Base-by-base conservation (phyloP, 2,113 vertebrate species). In the Centropus unirufus region DNA sequence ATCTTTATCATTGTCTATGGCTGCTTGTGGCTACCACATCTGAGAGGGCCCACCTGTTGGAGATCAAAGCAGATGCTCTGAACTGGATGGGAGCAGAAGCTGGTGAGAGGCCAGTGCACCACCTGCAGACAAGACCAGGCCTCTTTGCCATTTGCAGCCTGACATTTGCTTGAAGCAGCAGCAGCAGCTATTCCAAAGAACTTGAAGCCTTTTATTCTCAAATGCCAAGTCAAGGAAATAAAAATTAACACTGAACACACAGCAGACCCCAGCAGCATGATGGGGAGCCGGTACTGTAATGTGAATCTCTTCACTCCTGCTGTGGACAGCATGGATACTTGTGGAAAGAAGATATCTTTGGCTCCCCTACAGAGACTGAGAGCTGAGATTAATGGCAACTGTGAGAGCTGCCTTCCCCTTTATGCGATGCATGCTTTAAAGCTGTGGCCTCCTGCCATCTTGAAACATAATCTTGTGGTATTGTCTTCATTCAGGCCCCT, bases 371-470 rank as follows among this genome's bases (percentile, higher is more conserved):
- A 93, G 95, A 96, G 93, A 93, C 78, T 7, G 11, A 78, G 88
- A 54, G 77, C 92, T 91, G 83, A 97, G 92, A 95, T 96, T 93
- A 93, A 92, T 55, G 62, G 94, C 92, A 96, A 95, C 93, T 95
- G 80, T 18, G 74, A 84, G 81, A 83, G 89, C 88, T 95, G 95
- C 85, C 64, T 75, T 81, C 69, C 73, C 69, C 90, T 94, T 95
- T 79, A 91, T 90, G 69, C 5, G 49, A 89, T 21, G 80, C 88
- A 42, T 90, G 90, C 95, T 62, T 96, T 87, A 84, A 66, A 93
- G 92, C 69, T 29, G 66, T 97, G 95, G 95, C 95, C 88, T 97
- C 83, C 92, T 96, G 93, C 94, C 95, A 95, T 94, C 95, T 95
- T 26, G 93, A 97, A 97, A 97, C 77, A 89, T 54, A 82, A 96